A percentile compares a stretch with the other conserved stretches of the same genome.
Conservation (phyloP, 2,888 invertebrate genomes). For the Proisotoma minuta region DNA sequence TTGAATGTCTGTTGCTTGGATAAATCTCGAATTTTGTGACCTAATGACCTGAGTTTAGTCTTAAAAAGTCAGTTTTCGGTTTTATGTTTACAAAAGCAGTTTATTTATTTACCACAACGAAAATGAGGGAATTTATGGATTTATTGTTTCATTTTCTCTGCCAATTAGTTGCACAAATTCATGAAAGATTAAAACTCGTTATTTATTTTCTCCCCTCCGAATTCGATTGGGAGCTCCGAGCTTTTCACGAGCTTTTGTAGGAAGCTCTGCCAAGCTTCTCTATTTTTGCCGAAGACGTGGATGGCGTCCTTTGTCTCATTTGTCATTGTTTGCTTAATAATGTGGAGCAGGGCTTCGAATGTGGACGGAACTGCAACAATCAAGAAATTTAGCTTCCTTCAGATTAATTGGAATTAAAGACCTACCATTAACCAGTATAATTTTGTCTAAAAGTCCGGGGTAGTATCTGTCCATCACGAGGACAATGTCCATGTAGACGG, state of each 20-base stretch:
- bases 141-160: too few relatives aligned
- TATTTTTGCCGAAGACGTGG: background rate
- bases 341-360: background rate
- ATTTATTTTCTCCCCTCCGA: background rate
- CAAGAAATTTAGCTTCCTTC: background rate
- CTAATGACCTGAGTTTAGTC: too few relatives aligned
- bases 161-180: too few relatives aligned
- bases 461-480: background rate
- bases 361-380: background rate
- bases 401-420: background rate
- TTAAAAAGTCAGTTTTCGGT: too few relatives aligned
- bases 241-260: background rate
- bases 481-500: background rate
- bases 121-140: too few relatives aligned
- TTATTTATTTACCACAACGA: too few relatives aligned
- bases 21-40: too few relatives aligned
- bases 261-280: background rate
- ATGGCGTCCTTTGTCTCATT: background rate
- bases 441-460: background rate
- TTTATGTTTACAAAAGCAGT: too few relatives aligned
- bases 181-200: background rate
- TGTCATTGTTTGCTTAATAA: background rate
- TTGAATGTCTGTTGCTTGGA: too few relatives aligned
- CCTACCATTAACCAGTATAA: background rate
- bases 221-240: background rate